Percentiles rank a stretch among this genome's conserved stretches.
These are phyloP conservation scores for Hexactinellida sp. DNA, from an alignment of 37 sponge, comb jelly and placozoan genomes.

Conservation along the genomic window DNA sequence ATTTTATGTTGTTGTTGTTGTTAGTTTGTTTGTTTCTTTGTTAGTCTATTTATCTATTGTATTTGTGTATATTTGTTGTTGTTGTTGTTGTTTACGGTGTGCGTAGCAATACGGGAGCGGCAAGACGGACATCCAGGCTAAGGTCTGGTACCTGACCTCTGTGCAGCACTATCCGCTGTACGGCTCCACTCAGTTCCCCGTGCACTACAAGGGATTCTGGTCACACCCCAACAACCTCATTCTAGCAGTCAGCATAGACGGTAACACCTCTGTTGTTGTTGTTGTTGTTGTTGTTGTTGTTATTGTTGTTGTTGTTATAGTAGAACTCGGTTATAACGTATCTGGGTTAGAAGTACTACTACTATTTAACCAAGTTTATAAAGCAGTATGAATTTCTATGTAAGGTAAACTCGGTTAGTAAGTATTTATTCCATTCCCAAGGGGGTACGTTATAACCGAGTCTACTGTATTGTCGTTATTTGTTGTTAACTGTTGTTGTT, in stretches of 20 bases:
- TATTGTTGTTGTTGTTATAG: background rate
- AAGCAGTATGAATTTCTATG: no score
- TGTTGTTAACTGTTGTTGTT: background rate
- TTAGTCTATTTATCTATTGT: background rate
- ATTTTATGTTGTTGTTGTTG: background rate
- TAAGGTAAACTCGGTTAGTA: no score
- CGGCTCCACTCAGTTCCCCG: constrained; percentile 66
- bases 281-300: background rate
- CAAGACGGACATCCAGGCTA: constrained; percentile 75
- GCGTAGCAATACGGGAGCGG: constrained; percentile 73
- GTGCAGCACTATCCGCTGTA: constrained; percentile 87
- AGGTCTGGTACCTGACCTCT: constrained; percentile 91
- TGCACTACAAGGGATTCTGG: constrained; percentile 94
- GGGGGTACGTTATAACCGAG: no score
- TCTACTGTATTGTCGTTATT: no score
- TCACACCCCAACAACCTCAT: constrained; percentile 67
- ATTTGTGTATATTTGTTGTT: background rate
- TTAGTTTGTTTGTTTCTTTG: background rate
- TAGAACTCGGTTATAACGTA: constrained; percentile 80
- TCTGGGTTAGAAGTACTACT: no score
- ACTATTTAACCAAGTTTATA: no score
- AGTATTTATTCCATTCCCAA: no score
- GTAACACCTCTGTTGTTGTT: background rate
- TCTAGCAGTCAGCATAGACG: constrained; percentile 54
- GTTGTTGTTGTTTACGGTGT: background rate